These are phyloP conservation scores for Drosophila paramelanica DNA, from an alignment of 2,888 invertebrate species.

Conservation along the genomic window DNA sequence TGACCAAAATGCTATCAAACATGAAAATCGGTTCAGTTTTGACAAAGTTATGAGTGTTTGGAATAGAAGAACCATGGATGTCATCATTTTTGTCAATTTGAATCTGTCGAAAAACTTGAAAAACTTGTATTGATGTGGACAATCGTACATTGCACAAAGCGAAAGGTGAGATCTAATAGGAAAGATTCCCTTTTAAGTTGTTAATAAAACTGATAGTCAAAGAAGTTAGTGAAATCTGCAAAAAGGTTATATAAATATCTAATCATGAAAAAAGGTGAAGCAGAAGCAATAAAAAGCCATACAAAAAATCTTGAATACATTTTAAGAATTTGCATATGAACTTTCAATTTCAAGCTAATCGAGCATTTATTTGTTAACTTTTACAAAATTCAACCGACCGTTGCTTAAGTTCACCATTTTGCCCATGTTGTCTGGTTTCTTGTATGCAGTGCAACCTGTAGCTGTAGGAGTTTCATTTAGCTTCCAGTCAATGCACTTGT, in stretches of 20 bases:
- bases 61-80: too few relatives aligned
- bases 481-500: slow-evolving; percentile 68
- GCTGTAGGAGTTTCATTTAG: slow-evolving; percentile 6
- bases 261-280: slow-evolving; percentile 1
- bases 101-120: too few relatives aligned
- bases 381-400: neutral
- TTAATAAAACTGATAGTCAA: slow-evolving; percentile 1
- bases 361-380: neutral
- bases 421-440: slow-evolving; percentile 13
- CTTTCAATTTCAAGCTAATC: slow-evolving; percentile 12
- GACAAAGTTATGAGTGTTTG: too few relatives aligned
- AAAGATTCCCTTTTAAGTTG: neutral
- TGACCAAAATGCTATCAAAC: too few relatives aligned
- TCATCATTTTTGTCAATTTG: too few relatives aligned
- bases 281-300: slow-evolving; percentile 2
- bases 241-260: slow-evolving; percentile 12
- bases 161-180: neutral
- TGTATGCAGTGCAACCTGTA: slow-evolving; percentile 43
- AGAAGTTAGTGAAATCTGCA: slow-evolving; percentile 30
- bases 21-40: too few relatives aligned
- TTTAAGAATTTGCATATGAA: slow-evolving; percentile 43
- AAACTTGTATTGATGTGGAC: too few relatives aligned
- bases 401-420: too few relatives aligned
- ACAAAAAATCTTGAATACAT: slow-evolving; percentile 14
- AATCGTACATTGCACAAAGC: too few relatives aligned